Percentiles rank a stretch among this genome's conserved stretches.
phyloP scores from a whole-genome alignment of 2,888 invertebrate genomes.

The Proisotoma minuta region DNA sequence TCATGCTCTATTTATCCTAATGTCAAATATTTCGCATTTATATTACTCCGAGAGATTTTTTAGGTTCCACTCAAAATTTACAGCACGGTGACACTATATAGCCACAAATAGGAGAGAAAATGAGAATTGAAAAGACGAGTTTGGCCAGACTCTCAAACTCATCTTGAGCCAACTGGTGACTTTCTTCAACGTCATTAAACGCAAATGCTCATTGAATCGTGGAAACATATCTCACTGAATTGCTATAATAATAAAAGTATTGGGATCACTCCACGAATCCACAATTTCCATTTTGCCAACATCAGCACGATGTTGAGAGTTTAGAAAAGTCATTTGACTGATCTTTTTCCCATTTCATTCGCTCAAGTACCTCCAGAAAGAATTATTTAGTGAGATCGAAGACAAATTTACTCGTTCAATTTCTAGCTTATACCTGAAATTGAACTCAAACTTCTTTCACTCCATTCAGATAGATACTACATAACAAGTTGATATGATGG shows the following conservation, averaged over 20 bases:
- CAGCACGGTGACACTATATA: too few relatives aligned
- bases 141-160: too few relatives aligned
- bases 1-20: too few relatives aligned
- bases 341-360: constrained; percentile 10
- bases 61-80: too few relatives aligned
- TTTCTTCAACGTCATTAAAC: constrained; percentile 13
- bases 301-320: not conserved
- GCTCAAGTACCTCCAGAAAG: constrained; percentile 4
- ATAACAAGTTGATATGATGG: too few relatives aligned
- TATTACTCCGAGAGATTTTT: too few relatives aligned
- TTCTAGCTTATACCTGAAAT: not conserved
- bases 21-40: too few relatives aligned
- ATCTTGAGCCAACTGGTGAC: not conserved
- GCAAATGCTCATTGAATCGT: constrained; percentile 3
- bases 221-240: constrained; percentile 8
- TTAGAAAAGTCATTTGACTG: constrained; percentile 2
- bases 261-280: not conserved
- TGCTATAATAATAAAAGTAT: constrained; percentile 3
- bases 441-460: too few relatives aligned
- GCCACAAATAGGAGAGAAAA: too few relatives aligned
- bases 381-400: constrained; percentile 1
- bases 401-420: constrained; percentile 1
- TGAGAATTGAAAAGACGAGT: too few relatives aligned
- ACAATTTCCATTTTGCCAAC: not conserved
- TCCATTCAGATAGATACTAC: too few relatives aligned